These are phyloP conservation scores for Linnaemya tessellans DNA, from an alignment of 2,888 invertebrate species.

Conservation along the genomic window DNA sequence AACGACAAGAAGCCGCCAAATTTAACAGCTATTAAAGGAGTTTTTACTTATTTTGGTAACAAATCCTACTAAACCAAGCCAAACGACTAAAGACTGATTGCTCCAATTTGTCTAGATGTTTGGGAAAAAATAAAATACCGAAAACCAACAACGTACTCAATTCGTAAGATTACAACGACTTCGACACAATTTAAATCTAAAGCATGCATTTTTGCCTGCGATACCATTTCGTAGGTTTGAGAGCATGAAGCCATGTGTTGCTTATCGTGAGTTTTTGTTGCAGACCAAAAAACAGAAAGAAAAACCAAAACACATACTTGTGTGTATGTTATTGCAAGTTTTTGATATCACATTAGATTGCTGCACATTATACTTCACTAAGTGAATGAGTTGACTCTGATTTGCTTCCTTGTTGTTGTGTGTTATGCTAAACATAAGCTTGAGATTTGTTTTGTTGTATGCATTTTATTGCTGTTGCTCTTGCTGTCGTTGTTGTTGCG, in stretches of 20 bases:
- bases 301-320: not conserved
- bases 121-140: constrained; percentile 31
- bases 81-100: constrained; percentile 76
- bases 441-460: constrained; percentile 51
- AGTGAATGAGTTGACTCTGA: constrained; percentile 60
- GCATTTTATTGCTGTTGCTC: constrained; percentile 46
- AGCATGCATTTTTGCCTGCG: constrained; percentile 30
- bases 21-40: constrained; percentile 72
- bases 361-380: constrained; percentile 28
- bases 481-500: constrained; percentile 51
- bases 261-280: constrained; percentile 60
- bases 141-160: constrained; percentile 42
- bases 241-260: constrained; percentile 59
- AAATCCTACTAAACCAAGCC: constrained; percentile 35
- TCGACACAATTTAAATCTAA: constrained; percentile 57
- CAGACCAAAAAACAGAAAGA: not conserved
- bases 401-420: constrained; percentile 72
- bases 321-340: constrained; percentile 46
- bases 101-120: constrained; percentile 79
- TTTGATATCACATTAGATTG: constrained; percentile 68
- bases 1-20: constrained; percentile 72
- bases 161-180: constrained; percentile 52
- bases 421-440: constrained; percentile 70
- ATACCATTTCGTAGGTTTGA: constrained; percentile 9
- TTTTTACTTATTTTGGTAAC: constrained; percentile 53